Evolutionary conservation across 2,797 vertebrate species (phyloP), one percentile per base, ranked within the genome.

Genomic region (Enoplosus armatus): DNA sequence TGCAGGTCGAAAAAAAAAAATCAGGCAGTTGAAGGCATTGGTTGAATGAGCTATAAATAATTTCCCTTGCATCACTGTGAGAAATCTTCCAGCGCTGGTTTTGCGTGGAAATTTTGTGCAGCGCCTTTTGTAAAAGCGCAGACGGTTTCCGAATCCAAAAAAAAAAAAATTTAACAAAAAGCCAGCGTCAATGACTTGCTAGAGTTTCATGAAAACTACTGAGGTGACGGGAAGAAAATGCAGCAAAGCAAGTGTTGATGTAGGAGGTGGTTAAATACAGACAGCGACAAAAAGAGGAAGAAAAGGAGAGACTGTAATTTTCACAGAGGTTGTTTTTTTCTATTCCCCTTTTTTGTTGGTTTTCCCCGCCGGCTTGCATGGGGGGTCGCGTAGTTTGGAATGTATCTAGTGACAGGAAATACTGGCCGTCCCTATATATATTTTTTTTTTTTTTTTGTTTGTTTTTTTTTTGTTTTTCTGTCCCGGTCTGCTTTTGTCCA

Each of bases 321-420:
- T 91, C 82, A 89, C 87, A 90, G 79, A 82, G 77, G 87, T 90
- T 55, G 54, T 56, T 71, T 82, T 88, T 89, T 83, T 88, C 84
- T 68, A 83, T 90, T 93, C 93, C 91, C 91, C 83, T 81, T 89
- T 92, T 92, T 88, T 72, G 65, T 47, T 70, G 64, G 55, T 82
- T 83, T 69, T 85, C 66, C 55, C 81, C 35, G 9, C 41, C 48
- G 29, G 69, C 55, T 81, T 53, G 59, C 24, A 66, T 80, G 82
- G 84, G 43, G 87, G 87, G 85, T 89, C 74, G 67, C n/a, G 61
- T 88, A 83, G 93, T 95, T 90, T 94, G 95, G 94, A 95, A 96
- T 96, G 95, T 91, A 94, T 93, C 95, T 92, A 93, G 94, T 94
- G 95, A 96, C 95, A 97, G 96, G 95, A 97, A 97, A 95, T 89